Percentiles rank a stretch among this genome's conserved stretches.
Conservation (phyloP, 2,797 vertebrate species). For the Silurus aristotelis region DNA sequence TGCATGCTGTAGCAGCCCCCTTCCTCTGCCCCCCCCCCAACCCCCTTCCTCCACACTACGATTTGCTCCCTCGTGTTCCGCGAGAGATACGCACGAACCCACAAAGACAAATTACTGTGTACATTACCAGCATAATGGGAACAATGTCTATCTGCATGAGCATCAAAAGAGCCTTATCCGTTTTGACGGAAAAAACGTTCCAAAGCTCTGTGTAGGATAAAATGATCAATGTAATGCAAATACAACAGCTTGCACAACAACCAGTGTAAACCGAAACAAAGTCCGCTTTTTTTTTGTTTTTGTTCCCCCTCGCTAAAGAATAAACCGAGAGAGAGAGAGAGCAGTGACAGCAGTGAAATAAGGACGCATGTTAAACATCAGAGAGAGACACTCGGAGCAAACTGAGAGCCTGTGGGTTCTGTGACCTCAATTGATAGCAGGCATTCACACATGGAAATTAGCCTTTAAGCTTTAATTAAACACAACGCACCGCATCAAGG, state of each 20-base stretch:
- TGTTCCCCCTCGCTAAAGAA: neutral
- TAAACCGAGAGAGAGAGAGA: neutral
- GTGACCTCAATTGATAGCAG: conserved; percentile 65
- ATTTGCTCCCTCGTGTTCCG: conserved; percentile 29
- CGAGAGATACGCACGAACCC: conserved; percentile 49
- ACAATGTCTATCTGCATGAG: conserved; percentile 45
- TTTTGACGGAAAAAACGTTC: conserved; percentile 30
- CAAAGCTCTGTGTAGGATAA: conserved; percentile 9
- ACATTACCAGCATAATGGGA: conserved; percentile 48
- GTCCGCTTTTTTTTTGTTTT: neutral
- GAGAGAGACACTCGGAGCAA: neutral
- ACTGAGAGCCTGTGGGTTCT: conserved; percentile 50
- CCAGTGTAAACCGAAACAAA: conserved; percentile 2
- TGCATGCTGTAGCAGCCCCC: conserved; percentile 31
- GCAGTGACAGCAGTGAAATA: neutral
- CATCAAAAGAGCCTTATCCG: conserved; percentile 42
- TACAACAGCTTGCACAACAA: conserved; percentile 8
- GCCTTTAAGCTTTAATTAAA: conserved; percentile 80
- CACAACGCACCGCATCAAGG: conserved; percentile 75
- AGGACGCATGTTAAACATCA: conserved; percentile 10
- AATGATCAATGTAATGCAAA: conserved; percentile 24
- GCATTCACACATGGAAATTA: conserved; percentile 74
- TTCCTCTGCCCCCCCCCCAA: conserved; percentile 39
- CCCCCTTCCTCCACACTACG: conserved; percentile 30
- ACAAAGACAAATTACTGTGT: conserved; percentile 49